phyloP scores from a whole-genome alignment of 1,140 invertebrate species.

The Leptinotarsa undecemlineata region DNA sequence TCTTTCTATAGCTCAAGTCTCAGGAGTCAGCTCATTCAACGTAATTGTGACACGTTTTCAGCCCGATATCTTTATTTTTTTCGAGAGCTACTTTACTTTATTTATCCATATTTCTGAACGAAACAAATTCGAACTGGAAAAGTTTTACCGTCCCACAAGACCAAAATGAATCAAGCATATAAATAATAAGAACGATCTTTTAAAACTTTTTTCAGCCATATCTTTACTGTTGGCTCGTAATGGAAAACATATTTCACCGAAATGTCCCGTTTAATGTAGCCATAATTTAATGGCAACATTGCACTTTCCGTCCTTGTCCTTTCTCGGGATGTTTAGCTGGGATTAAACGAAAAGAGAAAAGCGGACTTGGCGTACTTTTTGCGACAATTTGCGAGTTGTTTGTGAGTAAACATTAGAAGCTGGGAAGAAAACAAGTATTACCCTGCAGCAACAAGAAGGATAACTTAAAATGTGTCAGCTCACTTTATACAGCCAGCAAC shows the following conservation, averaged over 20 bases:
- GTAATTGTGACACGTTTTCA: too few relatives aligned
- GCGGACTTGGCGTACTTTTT: slow-evolving; percentile 9
- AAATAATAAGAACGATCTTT: slow-evolving; percentile 47
- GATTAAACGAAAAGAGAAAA: slow-evolving; percentile 11
- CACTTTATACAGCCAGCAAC: neutral
- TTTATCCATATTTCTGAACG: neutral
- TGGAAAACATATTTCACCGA: slow-evolving; percentile 50
- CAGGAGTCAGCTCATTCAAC: too few relatives aligned
- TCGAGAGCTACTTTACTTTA: too few relatives aligned
- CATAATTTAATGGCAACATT: slow-evolving; percentile 40
- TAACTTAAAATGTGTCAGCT: slow-evolving; percentile 31
- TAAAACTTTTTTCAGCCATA: slow-evolving; percentile 50
- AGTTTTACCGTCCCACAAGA: slow-evolving; percentile 44
- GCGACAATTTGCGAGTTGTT: slow-evolving; percentile 31
- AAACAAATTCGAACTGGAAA: slow-evolving; percentile 42
- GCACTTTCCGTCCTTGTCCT: slow-evolving; percentile 22
- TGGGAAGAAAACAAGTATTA: slow-evolving; percentile 30
- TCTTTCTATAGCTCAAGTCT: too few relatives aligned
- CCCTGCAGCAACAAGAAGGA: slow-evolving; percentile 33
- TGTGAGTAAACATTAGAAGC: slow-evolving; percentile 32
- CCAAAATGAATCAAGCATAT: slow-evolving; percentile 47
- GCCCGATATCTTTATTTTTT: too few relatives aligned
- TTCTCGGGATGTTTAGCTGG: neutral
- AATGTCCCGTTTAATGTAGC: slow-evolving; percentile 47
- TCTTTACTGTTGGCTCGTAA: slow-evolving; percentile 51